These are phyloP conservation scores for Diaprepes abbreviatus DNA, from an alignment of 2,888 invertebrate genomes.

Conservation along the genomic window DNA sequence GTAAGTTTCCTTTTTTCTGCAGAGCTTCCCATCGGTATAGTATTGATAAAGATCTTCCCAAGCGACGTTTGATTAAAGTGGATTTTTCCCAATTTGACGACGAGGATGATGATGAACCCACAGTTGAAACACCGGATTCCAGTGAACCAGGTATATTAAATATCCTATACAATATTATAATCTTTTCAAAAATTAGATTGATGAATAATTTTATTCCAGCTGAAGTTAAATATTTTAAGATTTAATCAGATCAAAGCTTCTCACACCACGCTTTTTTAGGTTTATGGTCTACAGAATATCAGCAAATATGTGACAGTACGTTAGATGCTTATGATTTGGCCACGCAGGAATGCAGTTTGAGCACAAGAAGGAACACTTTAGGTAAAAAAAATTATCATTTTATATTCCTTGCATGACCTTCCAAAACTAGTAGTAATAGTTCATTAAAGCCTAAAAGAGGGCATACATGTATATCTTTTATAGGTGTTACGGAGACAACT, in stretches of 20 bases:
- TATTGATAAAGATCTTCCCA: conserved; percentile 49
- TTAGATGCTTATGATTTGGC: conserved; percentile 90
- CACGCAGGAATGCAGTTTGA: conserved; percentile 79
- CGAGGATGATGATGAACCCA: conserved; percentile 64
- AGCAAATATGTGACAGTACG: conserved; percentile 74
- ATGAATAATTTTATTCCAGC: too few species aligned
- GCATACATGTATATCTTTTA: too few species aligned
- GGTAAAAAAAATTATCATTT: too few species aligned
- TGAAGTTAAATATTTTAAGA: too few species aligned
- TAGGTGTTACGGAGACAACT: conserved; percentile 54
- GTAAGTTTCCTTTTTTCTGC: conserved; percentile 46
- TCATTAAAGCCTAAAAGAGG: too few species aligned
- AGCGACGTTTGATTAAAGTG: conserved; percentile 84
- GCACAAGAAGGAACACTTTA: conserved; percentile 79
- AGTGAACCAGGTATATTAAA: conserved; percentile 58
- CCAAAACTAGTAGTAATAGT: too few species aligned
- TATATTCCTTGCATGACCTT: too few species aligned
- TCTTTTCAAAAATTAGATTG: too few species aligned
- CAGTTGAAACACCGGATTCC: conserved; percentile 61
- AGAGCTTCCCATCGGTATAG: conserved; percentile 61
- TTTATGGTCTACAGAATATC: conserved; percentile 77
- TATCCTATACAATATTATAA: too few species aligned
- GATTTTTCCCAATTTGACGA: conserved; percentile 81
- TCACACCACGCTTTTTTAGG: too few species aligned
- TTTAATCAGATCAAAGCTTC: too few species aligned